These are phyloP conservation scores for Orbicella faveolata DNA, from an alignment of 64 coral and sea anemone genomes.

Conservation along the genomic window DNA sequence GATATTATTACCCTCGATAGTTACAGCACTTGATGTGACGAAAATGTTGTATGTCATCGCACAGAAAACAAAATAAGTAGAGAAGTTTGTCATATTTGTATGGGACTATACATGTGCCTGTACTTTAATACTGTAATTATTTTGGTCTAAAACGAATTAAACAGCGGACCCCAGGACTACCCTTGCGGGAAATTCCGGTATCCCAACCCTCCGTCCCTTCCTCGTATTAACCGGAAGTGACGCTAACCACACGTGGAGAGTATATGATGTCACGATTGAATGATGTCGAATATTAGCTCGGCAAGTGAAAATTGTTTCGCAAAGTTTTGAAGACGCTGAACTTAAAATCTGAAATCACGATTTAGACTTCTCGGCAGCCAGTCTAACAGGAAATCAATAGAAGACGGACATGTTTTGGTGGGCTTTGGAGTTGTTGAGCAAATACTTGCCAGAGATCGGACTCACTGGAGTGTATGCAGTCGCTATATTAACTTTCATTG, in stretches of 20 bases:
- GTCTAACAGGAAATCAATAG: background rate
- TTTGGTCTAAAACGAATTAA: background rate
- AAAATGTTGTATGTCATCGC: too few species aligned
- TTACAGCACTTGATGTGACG: too few species aligned
- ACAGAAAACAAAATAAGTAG: too few species aligned
- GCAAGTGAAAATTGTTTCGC: background rate
- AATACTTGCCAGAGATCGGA: slow-evolving; percentile 39
- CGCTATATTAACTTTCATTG: slow-evolving; percentile 35
- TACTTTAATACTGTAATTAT: too few species aligned
- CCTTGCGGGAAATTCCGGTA: background rate
- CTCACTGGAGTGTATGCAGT: slow-evolving; percentile 43
- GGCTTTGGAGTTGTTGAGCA: slow-evolving; percentile 34
- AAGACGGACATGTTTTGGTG: slow-evolving; percentile 7
- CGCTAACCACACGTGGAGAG: background rate
- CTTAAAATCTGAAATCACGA: background rate
- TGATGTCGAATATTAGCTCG: background rate
- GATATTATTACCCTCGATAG: too few species aligned
- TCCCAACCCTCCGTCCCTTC: background rate
- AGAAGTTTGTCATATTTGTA: too few species aligned
- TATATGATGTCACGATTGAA: too few species aligned
- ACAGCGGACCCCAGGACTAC: background rate
- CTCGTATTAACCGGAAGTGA: background rate
- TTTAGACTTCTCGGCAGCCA: too few species aligned
- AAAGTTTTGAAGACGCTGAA: background rate
- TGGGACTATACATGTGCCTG: too few species aligned